Evolutionary conservation across 1,140 invertebrate species (phyloP), one percentile per base, ranked within the genome.

Genomic region (Metopolophium dirhodum): DNA sequence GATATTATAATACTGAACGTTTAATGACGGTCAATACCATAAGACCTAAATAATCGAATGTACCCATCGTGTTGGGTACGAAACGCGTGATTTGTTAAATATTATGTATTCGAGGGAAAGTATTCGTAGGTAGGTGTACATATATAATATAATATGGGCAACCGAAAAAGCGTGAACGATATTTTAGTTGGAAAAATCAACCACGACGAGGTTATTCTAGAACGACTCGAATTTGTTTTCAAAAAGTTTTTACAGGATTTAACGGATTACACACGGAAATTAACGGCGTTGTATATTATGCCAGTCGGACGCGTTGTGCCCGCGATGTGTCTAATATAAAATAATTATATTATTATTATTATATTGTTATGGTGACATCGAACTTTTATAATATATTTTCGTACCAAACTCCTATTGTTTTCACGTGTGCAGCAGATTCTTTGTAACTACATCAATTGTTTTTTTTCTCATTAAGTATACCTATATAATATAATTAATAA

Each of bases 101-200:
- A 47, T 47, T 49, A 7, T 54, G 86, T 87, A 87, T 87, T 87
- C 30, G 86, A 87, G 45, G 86, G 86, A 87, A 51, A 30, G 30
- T 35, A 87, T 86, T 41, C 37, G 37, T 85, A 83, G n/a, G 77
- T 7, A 26, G n/a, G n/a, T 83, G 26, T 83, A 83, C 23, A 30
- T 45, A 85, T 45, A 85, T 85, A 51, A 51, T 85, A 85, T 45
- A 41, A 37, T 83, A 85, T 45, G 23, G 83, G 37, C 37, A 77
- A 77, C 61, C n/a, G 61, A 41, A 41, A 8, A 83, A 41, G 82
- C 23, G 82, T 41, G 82, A 23, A 83, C 37, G 37, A 83, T 22
- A n/a, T 77, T 77, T 77, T 77, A 77, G 61, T n/a, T 77, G 4
- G 14, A 77, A 77, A n/a, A 77, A 77, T 18, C 61, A 77, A 77